Base-by-base conservation (phyloP, 2,888 invertebrate species). In the Allophyes oxyacanthae region DNA sequence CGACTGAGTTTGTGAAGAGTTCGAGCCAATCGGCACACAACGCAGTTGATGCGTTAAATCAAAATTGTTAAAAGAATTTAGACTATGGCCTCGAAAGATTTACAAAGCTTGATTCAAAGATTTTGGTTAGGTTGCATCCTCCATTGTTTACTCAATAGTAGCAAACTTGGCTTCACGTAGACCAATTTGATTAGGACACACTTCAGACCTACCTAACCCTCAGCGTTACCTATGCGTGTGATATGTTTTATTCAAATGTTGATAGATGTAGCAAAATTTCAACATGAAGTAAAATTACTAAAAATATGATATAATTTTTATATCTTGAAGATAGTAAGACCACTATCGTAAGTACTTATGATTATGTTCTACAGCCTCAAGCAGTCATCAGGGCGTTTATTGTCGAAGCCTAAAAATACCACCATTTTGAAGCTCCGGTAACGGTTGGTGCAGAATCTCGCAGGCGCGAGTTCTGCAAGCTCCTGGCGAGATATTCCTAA, bases 361-460 rank as follows among this genome's bases (percentile, higher is more conserved):
- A 44, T 52, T 51, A 54, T 28, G 61, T n/a, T 64, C 37, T 40
- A 73, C 64, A 80, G 70, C 62, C 63, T 69, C 58, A 84, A 79
- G 79, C 83, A 75, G 67, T 72, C 59, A 64, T 75, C 75, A 80
- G 89, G 67, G 90, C 89, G 89, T 89, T 84, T 84, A 81, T 84
- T 79, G 81, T 83, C 28, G 74, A 79, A 82, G 81, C 78, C 74
- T 67, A 64, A 64, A 72, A 65, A 76, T 74, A 72, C 69, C 75
- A 76, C 78, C 72, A 64, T 65, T 37, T 48, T 54, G 65, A 67
- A 72, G 77, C 79, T 81, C 59, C 64, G 54, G 28, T 57, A 44
- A 40, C 58, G 65, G 67, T 57, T 64, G 49, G 83, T 84, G 85
- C 85, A 85, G 79, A 77, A 82, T 79, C 80, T 83, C 80, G 78